These are phyloP conservation scores for Diplogasteroides magnus DNA, from an alignment of 1,140 invertebrate genomes.

Conservation along the genomic window DNA sequence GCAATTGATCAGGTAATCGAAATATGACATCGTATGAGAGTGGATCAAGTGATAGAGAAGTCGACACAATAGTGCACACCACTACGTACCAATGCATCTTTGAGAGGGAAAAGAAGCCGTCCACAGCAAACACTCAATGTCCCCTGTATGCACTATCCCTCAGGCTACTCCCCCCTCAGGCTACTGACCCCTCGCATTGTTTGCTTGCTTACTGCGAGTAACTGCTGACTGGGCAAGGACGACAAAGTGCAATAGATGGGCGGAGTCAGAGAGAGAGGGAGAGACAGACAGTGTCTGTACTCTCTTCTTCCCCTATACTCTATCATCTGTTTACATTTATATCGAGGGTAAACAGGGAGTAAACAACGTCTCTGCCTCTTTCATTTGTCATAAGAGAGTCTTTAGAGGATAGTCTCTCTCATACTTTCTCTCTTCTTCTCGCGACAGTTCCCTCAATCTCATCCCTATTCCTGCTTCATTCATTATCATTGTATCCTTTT, in stretches of 20 bases:
- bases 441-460: not conserved
- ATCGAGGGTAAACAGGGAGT: slow-evolving; percentile 10
- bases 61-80: slow-evolving; percentile 5
- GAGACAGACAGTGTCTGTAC: slow-evolving; percentile 1
- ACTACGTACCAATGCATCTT: not conserved
- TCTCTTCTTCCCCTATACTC: not conserved
- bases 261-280: slow-evolving; percentile 4
- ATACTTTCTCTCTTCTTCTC: not conserved
- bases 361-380: slow-evolving; percentile 16
- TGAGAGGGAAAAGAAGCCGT: not conserved
- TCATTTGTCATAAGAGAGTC: too few species aligned
- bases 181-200: not conserved
- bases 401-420: not conserved
- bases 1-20: not conserved
- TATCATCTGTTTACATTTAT: slow-evolving; percentile 15
- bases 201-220: too few species aligned
- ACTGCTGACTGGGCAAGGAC: too few species aligned
- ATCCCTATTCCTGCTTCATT: slow-evolving; percentile 8
- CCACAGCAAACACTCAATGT: not conserved
- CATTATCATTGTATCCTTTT: slow-evolving; percentile 8
- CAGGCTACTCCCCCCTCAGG: not conserved
- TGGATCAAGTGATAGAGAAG: slow-evolving; percentile 4
- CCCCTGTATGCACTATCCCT: not conserved
- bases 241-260: not conserved
- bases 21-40: not conserved